A percentile compares a stretch with the other conserved stretches of the same genome.
Conservation (phyloP, 2,888 invertebrate genomes). For the Andrena chrysosceles region DNA sequence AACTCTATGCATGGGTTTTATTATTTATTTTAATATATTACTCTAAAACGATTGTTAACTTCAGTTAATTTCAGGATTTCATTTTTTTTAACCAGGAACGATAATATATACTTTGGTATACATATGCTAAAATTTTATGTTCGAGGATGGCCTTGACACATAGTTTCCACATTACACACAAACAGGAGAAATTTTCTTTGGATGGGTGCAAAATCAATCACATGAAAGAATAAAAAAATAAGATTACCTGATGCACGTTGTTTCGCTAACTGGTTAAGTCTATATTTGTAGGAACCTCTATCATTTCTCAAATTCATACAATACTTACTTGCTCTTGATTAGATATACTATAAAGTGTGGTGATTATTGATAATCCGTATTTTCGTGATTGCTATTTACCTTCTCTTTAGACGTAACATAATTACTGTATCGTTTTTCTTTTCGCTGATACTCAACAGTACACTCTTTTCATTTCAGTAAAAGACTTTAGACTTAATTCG, state of each 20-base stretch:
- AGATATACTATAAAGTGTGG: conserved; percentile 24
- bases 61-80: conserved; percentile 64
- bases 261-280: conserved; percentile 58
- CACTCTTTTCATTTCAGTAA: conserved; percentile 25
- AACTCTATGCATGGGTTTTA: conserved; percentile 58
- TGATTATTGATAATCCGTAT: conserved; percentile 32
- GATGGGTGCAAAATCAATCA: conserved; percentile 51
- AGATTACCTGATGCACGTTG: conserved; percentile 62
- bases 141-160: conserved; percentile 72
- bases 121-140: conserved; percentile 66
- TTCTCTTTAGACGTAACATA: conserved; percentile 12
- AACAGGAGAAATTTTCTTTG: conserved; percentile 29
- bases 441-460: conserved; percentile 9
- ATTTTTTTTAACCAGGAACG: conserved; percentile 68
- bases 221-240: conserved; percentile 45
- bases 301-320: conserved; percentile 35
- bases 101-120: conserved; percentile 78
- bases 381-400: conserved; percentile 14
- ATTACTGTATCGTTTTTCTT: conserved; percentile 17
- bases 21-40: conserved; percentile 68
- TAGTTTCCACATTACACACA: conserved; percentile 63
- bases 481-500: conserved; percentile 23
- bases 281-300: conserved; percentile 36
- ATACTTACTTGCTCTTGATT: conserved; percentile 55
- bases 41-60: conserved; percentile 67